Evolutionary conservation across 2,113 vertebrate species (phyloP), one percentile per base, ranked within the genome.

Genomic region (Rhinogobius similis): DNA sequence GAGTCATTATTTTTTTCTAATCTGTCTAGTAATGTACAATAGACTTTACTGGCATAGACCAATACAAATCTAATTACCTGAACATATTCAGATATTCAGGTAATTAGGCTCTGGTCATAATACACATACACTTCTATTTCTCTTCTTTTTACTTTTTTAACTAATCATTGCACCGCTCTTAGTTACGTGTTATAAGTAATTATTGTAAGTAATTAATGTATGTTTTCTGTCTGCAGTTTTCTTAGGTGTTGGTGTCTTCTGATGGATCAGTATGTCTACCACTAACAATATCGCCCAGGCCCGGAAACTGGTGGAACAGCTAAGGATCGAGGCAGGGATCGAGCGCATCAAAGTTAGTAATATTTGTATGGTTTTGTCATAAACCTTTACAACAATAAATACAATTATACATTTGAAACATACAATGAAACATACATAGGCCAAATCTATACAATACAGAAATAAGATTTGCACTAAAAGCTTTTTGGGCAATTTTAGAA

Each of bases 261-360:
- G 85, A 89, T 90, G 89, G 90, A 91, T 89, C 87, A 96, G 76
- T 27, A 98, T 99, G 96, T 97, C 97, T 66, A 94, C 95, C 4
- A 95, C 92, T 96, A 98, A 99, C 92, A 99, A 97, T 90, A 95
- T 96, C 68, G 96, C 96, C 0, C 96, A 98, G 91, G 96, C 96
- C 88, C 91, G 96, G 58, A 98, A 99, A 91, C 95, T 98, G 88
- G 97, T 99, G 91, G 97, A 99, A 82, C 97, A 99, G 92, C 95
- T 99, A 68, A 94, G 97, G 84, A 95, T 98, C 0, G 96, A 98
- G 69, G 97, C 97, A 1, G 97, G 97, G 1, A 91, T 97, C 0
- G 96, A 98, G 82, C 92, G 97, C 71, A 96, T 99, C 78, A 99
- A 98, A 96, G 97, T 98, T 81, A 53, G 78, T 32, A 6, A 10